A percentile compares a stretch with the other conserved stretches of the same genome.
Evolutionary conservation across 92 coral and sea anemone genomes (phyloP).

Genomic region (Bergia sp.): DNA sequence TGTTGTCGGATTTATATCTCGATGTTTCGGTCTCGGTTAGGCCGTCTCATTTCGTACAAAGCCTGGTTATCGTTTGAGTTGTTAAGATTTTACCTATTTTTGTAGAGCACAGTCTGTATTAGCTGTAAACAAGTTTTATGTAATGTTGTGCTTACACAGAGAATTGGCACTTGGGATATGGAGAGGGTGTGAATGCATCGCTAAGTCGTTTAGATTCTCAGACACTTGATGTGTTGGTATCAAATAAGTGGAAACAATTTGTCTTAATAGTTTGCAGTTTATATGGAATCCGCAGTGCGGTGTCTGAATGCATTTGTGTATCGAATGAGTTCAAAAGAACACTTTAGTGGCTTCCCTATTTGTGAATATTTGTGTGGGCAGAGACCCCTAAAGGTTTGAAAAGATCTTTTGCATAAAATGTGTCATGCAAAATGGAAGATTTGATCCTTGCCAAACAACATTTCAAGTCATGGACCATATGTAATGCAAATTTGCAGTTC

Average conservation of each 20-base stretch:
- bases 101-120: not conserved
- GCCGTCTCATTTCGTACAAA: not conserved
- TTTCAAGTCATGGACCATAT: conserved; percentile 20
- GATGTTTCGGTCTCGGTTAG: not conserved
- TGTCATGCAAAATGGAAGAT: conserved; percentile 28
- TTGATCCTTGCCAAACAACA: conserved; percentile 20
- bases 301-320: conserved; percentile 25
- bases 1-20: conserved; percentile 5
- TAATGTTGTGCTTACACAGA: conserved; percentile 19
- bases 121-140: conserved; percentile 1
- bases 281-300: conserved; percentile 33
- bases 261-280: conserved; percentile 38
- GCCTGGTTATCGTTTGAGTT: not conserved
- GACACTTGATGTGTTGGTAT: conserved; percentile 60
- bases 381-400: not conserved
- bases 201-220: conserved; percentile 26
- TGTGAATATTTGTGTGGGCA: conserved; percentile 50
- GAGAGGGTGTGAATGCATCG: conserved; percentile 73
- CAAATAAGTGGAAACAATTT: conserved; percentile 48
- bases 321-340: not conserved
- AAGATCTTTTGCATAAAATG: conserved; percentile 13
- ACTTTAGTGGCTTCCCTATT: conserved; percentile 32
- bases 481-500: conserved; percentile 36
- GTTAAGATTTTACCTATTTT: not conserved
- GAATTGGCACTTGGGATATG: conserved; percentile 65